Conservation (phyloP, 2,888 invertebrate genomes). For the Caenorhabditis plicata region DNA sequence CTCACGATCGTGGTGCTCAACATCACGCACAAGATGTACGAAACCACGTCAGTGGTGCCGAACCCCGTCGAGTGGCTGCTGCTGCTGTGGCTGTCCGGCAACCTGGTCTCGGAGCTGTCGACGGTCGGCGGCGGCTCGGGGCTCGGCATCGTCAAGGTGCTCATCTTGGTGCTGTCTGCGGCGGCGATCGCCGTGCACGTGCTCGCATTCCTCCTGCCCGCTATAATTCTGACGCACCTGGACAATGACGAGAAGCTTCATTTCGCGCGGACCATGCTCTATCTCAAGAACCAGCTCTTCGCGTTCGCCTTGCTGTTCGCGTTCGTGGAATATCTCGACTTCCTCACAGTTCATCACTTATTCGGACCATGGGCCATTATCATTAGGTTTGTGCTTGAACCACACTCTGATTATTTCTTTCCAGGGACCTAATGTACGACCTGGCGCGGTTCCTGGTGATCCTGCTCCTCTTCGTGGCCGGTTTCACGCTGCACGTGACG, state of each 20-base stretch:
- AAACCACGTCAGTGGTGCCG: constrained; percentile 59
- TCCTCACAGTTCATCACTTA: constrained; percentile 95
- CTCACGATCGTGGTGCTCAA: constrained; percentile 71
- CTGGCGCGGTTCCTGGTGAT: constrained; percentile 83
- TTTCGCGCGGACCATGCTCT: constrained; percentile 71
- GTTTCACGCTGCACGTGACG: constrained; percentile 86
- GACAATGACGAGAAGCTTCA: constrained; percentile 64
- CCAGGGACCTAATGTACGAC: constrained; percentile 68
- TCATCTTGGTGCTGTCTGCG: constrained; percentile 61
- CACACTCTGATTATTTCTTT: too few species aligned
- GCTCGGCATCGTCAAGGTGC: constrained; percentile 61
- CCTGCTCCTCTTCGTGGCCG: constrained; percentile 93
- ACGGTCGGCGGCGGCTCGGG: constrained; percentile 92
- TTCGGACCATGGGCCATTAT: constrained; percentile 99
- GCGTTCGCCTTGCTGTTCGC: constrained; percentile 90
- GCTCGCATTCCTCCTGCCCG: constrained; percentile 61
- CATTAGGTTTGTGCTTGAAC: constrained; percentile 76
- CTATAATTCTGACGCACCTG: constrained; percentile 54
- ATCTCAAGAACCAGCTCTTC: constrained; percentile 93
- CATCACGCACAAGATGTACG: constrained; percentile 60
- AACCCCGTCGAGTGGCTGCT: constrained; percentile 63
- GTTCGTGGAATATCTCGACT: constrained; percentile 87
- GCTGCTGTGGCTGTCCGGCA: constrained; percentile 63
- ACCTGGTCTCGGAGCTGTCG: constrained; percentile 88
- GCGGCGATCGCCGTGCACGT: constrained; percentile 63